Percentiles rank a stretch among this genome's conserved stretches.
Conservation (phyloP, 2,797 vertebrate species). For the Merluccius polli region DNA sequence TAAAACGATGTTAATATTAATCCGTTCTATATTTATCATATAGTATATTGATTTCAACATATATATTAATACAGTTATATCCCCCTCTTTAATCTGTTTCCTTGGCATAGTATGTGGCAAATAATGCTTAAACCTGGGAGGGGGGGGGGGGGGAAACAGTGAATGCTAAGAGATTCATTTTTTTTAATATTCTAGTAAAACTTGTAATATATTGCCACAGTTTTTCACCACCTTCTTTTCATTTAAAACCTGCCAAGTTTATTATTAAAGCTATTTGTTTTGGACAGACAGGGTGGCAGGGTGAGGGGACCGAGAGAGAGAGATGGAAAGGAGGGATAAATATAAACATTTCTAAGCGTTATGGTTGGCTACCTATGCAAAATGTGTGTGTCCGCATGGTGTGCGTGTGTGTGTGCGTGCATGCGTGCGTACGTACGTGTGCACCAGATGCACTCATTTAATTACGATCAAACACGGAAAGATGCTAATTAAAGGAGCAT, state of each 20-base stretch:
- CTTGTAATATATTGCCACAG: constrained; percentile 49
- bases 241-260: constrained; percentile 48
- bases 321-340: constrained; percentile 4
- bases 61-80: too few relatives aligned
- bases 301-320: constrained; percentile 16
- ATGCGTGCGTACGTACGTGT: background rate
- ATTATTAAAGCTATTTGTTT: constrained; percentile 60
- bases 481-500: too few relatives aligned
- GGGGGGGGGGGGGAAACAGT: constrained; percentile 51
- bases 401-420: background rate
- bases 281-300: constrained; percentile 16
- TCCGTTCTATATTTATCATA: constrained; percentile 1
- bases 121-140: constrained; percentile 47
- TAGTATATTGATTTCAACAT: constrained; percentile 17
- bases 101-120: constrained; percentile 21
- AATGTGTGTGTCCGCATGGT: background rate
- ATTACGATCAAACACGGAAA: background rate
- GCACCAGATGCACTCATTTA: background rate
- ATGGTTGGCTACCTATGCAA: background rate
- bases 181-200: constrained; percentile 47
- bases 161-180: constrained; percentile 43
- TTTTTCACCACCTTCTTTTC: constrained; percentile 40
- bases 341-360: background rate
- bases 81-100: too few relatives aligned
- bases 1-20: constrained; percentile 51